Evolutionary conservation across 2,888 invertebrate species (phyloP), one percentile per base, ranked within the genome.

Genomic region (Cephus pulcher): DNA sequence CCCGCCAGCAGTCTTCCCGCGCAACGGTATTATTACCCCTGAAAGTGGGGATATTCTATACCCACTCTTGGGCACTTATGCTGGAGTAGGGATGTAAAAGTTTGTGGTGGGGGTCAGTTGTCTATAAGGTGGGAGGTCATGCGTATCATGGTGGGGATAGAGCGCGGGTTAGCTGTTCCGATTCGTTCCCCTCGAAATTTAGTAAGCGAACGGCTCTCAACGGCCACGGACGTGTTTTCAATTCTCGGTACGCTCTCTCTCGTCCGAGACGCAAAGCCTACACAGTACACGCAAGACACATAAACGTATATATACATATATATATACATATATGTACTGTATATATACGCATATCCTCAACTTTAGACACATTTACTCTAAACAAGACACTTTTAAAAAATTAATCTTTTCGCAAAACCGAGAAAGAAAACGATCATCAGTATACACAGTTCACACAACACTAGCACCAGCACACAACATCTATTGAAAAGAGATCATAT

Each of bases 191-290:
- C 84, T 88, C 86, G 84, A 86, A 87, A 82, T 88, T 90, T 89
- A 90, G 90, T 90, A 89, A 90, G 90, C 90, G 89, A 90, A 89
- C 88, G 88, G 87, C 89, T 88, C 89, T 90, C 86, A 85, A 85
- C 85, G 83, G 85, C 84, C 85, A 86, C 84, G 85, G 87, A 88
- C 82, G 89, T 86, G 84, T 85, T 85, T 87, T 85, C 83, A 40
- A 75, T 68, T 37, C 56, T 77, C 77, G 78, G 70, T 70, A 33
- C 33, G 30, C 33, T 30, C 33, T 33, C 70, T 30, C 30, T 30
- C 30, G 30, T 70, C 70, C 70, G 33, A 70, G 37, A 12, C 70
- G 70, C 40, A 40, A 15, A 40, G 40, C 15, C 40, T 15, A 40
- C 6, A 40, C 4, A 40, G 12, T 40, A 15, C 40, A 40, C 40